Conservation (phyloP, 1,140 invertebrate genomes). For the Cephus cinctus region DNA sequence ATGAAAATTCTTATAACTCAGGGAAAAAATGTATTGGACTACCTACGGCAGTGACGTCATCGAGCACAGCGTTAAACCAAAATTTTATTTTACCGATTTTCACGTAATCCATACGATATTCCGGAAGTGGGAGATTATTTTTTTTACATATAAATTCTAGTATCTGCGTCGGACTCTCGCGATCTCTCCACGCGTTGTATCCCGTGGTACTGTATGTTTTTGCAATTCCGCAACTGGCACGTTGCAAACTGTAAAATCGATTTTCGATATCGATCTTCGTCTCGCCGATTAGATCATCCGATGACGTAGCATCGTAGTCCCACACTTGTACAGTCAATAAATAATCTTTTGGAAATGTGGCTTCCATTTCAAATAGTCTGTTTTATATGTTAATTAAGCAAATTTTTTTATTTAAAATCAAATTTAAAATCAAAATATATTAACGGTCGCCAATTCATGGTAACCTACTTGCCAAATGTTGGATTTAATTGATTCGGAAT, state of each 20-base stretch:
- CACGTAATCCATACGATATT: slow-evolving; percentile 51
- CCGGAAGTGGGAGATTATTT: slow-evolving; percentile 60
- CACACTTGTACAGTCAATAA: slow-evolving; percentile 71
- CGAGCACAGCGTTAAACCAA: slow-evolving; percentile 30
- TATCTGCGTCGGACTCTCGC: slow-evolving; percentile 71
- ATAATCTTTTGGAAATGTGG: slow-evolving; percentile 73
- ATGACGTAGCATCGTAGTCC: slow-evolving; percentile 70
- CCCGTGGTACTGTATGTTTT: slow-evolving; percentile 69
- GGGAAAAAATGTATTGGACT: background rate
- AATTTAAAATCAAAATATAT: background rate
- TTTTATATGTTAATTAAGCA: no score
- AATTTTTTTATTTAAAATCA: no score
- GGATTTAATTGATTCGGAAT: slow-evolving; percentile 81
- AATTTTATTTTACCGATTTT: slow-evolving; percentile 60
- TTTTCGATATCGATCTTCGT: slow-evolving; percentile 87
- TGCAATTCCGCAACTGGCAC: slow-evolving; percentile 75
- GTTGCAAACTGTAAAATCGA: slow-evolving; percentile 76
- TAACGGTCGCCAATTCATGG: slow-evolving; percentile 25
- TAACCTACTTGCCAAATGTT: slow-evolving; percentile 75
- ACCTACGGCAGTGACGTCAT: no score
- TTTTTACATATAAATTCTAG: slow-evolving; percentile 70
- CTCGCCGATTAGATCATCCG: slow-evolving; percentile 81
- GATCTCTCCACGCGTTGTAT: slow-evolving; percentile 79
- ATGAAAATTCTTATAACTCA: background rate
- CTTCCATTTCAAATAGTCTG: slow-evolving; percentile 77